Base-by-base conservation (phyloP, 2,113 vertebrate species). In the Pterophyllum scalare region DNA sequence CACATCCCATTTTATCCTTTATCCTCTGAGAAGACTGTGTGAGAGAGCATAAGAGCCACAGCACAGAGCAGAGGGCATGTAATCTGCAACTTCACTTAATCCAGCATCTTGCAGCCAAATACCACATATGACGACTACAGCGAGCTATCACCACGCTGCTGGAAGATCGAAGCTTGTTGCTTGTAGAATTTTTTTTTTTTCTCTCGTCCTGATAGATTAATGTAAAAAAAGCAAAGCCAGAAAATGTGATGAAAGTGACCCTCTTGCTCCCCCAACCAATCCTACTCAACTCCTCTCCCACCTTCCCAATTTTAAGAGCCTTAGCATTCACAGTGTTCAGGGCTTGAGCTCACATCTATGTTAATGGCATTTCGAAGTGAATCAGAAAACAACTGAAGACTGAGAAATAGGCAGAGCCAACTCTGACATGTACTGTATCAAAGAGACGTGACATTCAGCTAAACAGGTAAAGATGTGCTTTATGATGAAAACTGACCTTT, bases 331-430 rank as follows among this genome's bases (percentile, higher is more conserved):
- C 38, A 80, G 65, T 84, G 17, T 49, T 49, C 77, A 79, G 78
- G 38, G 79, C 79, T 43, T 85, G 57, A 77, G 64, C 82, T 85
- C 84, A 82, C 72, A 83, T 90, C 85, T 84, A 65, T 79, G 80
- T 84, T 87, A 84, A 87, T 85, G 76, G 40, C 38, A 70, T 90
- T 91, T 88, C 57, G 82, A 84, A 89, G 82, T 83, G 81, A 89
- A 88, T 87, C 70, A 75, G 20, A 12, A 24, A 82, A 59, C 46
- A 4, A 80, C 54, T 84, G 82, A 83, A 87, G 89, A 90, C 84
- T 89, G 62, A 61, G 62, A 40, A 40, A 61, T 67, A 80, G 46
- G 13, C 17, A 17, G 5, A 49, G 5, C 43, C 43, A 38, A 79
- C 49, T 78, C 35, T 65, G 77, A 79, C 84, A 80, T 33, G 59